phyloP scores from a whole-genome alignment of 2,888 invertebrate species.

The Agriotes lineatus region DNA sequence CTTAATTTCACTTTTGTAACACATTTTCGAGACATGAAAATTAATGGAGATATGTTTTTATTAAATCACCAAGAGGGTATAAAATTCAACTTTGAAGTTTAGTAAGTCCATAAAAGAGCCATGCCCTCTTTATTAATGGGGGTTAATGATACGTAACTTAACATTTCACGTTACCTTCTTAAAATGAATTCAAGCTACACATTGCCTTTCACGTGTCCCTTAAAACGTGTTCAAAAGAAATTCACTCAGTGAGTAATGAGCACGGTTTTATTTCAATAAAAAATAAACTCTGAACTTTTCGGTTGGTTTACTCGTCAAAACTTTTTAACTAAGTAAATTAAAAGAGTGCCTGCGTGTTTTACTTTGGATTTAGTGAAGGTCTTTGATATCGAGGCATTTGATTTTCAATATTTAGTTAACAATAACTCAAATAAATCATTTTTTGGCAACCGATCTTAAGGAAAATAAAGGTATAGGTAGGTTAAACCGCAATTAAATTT shows the following conservation, averaged over 20 bases:
- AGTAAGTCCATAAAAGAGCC: background rate
- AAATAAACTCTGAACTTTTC: too few relatives aligned
- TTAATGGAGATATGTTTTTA: slow-evolving; percentile 9
- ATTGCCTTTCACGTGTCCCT: background rate
- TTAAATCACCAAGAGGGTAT: background rate
- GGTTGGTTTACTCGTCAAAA: too few relatives aligned
- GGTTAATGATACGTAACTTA: slow-evolving; percentile 8
- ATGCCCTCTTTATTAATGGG: slow-evolving; percentile 14
- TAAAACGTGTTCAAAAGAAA: background rate
- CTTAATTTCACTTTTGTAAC: slow-evolving; percentile 18
- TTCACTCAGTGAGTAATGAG: background rate
- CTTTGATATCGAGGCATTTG: too few relatives aligned
- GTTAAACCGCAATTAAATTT: too few relatives aligned
- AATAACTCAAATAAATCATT: too few relatives aligned
- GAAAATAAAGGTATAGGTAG: too few relatives aligned
- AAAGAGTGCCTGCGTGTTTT: too few relatives aligned
- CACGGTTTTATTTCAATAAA: too few relatives aligned
- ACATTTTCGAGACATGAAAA: slow-evolving; percentile 10
- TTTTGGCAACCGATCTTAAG: too few relatives aligned
- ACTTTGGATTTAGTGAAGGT: too few relatives aligned
- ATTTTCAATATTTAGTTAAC: too few relatives aligned
- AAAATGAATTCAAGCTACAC: background rate
- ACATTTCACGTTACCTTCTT: background rate
- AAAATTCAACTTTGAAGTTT: background rate
- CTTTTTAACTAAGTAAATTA: too few relatives aligned